phyloP scores from a whole-genome alignment of 2,797 vertebrate species.

The Scyliorhinus canicula region DNA sequence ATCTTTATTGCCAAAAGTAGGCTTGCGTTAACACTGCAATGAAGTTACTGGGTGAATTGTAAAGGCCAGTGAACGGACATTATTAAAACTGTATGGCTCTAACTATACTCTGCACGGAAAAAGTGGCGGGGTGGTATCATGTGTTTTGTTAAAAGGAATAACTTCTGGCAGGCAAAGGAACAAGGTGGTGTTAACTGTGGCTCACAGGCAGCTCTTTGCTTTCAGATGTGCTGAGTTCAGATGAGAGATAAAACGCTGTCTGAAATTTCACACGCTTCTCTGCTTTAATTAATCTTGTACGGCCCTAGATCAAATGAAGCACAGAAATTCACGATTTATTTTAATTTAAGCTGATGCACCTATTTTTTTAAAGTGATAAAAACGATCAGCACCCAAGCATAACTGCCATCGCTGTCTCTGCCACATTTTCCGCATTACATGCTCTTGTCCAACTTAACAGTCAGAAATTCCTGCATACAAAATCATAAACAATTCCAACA shows the following conservation, averaged over 20 bases:
- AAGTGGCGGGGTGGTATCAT: not conserved
- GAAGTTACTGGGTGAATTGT: no score
- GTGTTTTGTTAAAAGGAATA: not conserved
- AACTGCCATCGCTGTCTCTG: not conserved
- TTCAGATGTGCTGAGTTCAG: not conserved
- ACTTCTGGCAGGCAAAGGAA: not conserved
- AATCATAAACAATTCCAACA: not conserved
- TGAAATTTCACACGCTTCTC: not conserved
- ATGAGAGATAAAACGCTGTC: not conserved
- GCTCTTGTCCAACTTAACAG: not conserved
- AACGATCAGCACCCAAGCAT: not conserved
- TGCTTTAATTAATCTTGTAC: slow-evolving; percentile 22
- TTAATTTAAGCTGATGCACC: slow-evolving; percentile 19
- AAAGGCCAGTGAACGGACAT: no score
- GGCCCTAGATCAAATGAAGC: not conserved
- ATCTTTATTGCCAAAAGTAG: no score
- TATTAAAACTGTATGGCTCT: no score
- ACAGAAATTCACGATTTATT: not conserved
- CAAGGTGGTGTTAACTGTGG: not conserved
- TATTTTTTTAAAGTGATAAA: slow-evolving; percentile 17
- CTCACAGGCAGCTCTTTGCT: not conserved
- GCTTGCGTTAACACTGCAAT: no score
- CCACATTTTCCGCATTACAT: not conserved
- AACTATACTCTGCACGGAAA: not conserved
- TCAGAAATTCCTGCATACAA: not conserved